phyloP scores from a whole-genome alignment of 1,140 invertebrate species.

The Stegodyphus dumicola region DNA sequence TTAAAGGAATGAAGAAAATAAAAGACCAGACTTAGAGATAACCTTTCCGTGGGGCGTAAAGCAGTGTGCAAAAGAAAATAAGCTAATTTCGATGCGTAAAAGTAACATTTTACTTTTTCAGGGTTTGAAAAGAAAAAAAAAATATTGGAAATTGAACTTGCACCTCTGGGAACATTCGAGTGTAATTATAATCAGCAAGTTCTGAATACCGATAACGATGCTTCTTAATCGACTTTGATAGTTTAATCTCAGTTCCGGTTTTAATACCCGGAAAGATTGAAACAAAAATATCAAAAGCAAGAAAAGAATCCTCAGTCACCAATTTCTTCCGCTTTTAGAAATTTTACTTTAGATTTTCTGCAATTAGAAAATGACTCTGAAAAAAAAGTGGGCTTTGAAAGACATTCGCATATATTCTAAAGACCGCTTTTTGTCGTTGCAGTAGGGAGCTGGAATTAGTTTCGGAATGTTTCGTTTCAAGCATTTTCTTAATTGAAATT shows the following conservation, averaged over 20 bases:
- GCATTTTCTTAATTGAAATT: constrained; percentile 46
- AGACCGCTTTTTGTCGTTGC: background rate
- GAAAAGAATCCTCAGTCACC: background rate
- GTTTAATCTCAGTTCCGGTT: constrained; percentile 10
- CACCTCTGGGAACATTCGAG: too few species aligned
- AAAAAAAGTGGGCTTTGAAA: too few species aligned
- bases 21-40: too few species aligned
- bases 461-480: constrained; percentile 4
- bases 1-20: too few species aligned
- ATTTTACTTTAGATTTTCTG: background rate
- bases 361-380: background rate
- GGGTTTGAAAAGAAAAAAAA: too few species aligned
- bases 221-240: constrained; percentile 43
- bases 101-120: too few species aligned
- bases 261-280: background rate
- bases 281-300: background rate
- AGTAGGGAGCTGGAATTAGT: background rate
- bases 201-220: too few species aligned
- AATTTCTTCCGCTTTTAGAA: background rate
- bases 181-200: too few species aligned
- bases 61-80: too few species aligned
- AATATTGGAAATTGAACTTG: too few species aligned
- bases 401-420: background rate
- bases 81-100: too few species aligned
- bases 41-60: too few species aligned